A percentile compares a stretch with the other conserved stretches of the same genome.
Conservation (phyloP, 1,140 invertebrate genomes). For the Pseudomyrmex gracilis region DNA sequence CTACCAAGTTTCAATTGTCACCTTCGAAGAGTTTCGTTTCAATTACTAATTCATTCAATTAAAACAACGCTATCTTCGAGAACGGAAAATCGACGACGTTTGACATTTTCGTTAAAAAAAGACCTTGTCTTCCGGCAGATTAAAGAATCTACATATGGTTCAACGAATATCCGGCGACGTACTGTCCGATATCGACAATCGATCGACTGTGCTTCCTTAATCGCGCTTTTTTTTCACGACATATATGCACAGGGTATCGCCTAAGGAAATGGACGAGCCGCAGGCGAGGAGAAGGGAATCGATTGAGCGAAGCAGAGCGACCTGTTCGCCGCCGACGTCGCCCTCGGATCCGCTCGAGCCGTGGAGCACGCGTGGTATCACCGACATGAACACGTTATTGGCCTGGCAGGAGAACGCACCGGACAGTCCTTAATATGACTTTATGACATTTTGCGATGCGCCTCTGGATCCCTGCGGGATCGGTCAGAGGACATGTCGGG, state of each 20-base stretch:
- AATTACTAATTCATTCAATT: too few relatives aligned
- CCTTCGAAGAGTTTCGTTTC: too few relatives aligned
- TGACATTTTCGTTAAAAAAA: not conserved
- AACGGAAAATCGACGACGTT: not conserved
- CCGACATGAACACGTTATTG: constrained; percentile 90
- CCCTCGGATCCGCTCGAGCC: constrained; percentile 89
- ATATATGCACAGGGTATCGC: constrained; percentile 82
- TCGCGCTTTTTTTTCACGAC: constrained; percentile 59
- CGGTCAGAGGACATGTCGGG: not conserved
- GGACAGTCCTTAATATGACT: constrained; percentile 81
- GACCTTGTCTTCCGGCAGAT: not conserved
- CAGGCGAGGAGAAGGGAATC: constrained; percentile 66
- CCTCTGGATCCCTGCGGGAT: not conserved
- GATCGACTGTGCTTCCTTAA: constrained; percentile 59
- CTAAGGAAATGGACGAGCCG: constrained; percentile 72
- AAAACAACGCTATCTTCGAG: not conserved
- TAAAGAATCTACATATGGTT: not conserved
- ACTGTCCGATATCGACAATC: not conserved
- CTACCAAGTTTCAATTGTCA: too few relatives aligned
- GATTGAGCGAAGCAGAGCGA: constrained; percentile 70
- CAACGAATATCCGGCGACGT: not conserved
- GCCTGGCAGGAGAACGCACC: constrained; percentile 86
- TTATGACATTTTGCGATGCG: constrained; percentile 63
- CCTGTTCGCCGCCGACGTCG: constrained; percentile 77
- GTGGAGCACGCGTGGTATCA: constrained; percentile 90